Base-by-base conservation (phyloP, 2,888 invertebrate species). In the Hydriomena furcata region DNA sequence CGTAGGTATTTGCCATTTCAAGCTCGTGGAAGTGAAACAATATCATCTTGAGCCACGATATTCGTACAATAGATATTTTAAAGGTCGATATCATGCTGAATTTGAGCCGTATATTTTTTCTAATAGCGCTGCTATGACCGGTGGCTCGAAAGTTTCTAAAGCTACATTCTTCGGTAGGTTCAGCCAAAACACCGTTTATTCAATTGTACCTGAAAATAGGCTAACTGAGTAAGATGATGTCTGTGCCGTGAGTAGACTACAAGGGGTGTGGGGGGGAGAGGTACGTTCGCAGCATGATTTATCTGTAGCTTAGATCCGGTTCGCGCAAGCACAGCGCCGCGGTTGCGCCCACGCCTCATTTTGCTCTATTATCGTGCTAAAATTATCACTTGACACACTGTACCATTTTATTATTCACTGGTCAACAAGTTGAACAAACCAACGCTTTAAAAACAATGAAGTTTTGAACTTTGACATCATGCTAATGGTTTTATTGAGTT, bases 251-350 rank as follows among this genome's bases (percentile, higher is more conserved):
- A 50, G 52, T 54, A 54, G 52, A 55, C 52, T 34, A 21, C 34
- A 52, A 37, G 54, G 46, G 52, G 50, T 37, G 41, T 31, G 55
- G 63, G 61, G 61, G 58, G 50, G 68, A 58, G 60, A 68, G 69
- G 67, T 72, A 76, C 65, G 67, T 68, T 69, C 70, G 67, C 56
- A 66, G 69, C 76, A 78, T 83, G 78, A 86, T 86, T 85, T 88
- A 87, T 88, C 81, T 72, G 68, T 63, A 63, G 65, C 74, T 72
- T 76, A 85, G 87, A 89, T 89, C 88, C 88, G 88, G 88, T 84
- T 87, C 69, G 76, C 72, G 74, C 69, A 66, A 64, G 69, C 75
- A 67, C 65, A 65, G 60, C 52, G 53, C 56, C 61, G 64, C 67
- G 55, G 67, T 68, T 66, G 71, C 80, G 70, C 87, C 88, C 84